Base-by-base conservation (phyloP, 2,888 invertebrate genomes). In the Chrysolina americana region DNA sequence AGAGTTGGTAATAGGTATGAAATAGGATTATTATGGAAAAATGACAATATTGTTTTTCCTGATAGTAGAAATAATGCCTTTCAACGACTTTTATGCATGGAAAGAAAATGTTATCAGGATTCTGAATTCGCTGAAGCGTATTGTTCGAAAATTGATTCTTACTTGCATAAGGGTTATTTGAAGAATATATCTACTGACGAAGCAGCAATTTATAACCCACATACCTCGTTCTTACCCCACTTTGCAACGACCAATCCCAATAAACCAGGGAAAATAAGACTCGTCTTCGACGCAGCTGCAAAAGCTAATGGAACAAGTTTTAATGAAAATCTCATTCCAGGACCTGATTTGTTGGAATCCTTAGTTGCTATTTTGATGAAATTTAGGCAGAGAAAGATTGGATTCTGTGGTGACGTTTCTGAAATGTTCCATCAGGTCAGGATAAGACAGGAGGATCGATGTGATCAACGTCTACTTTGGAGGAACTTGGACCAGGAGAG, bases 341-440 rank as follows among this genome's bases (percentile, higher is more conserved):
- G 48, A 28, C 68, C 50, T 10, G 68, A 68, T 11, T 48, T 50
- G 50, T n/a, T 50, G 50, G 19, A 17, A 50, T 28, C 10, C 15
- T 68, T 13, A 50, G 36, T 47, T 65, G 44, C 10, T 65, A 41
- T 21, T n/a, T 17, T 41, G n/a, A 10, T 19, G 64, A 41, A 50
- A 50, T 50, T 50, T 17, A 19, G 19, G 19, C 50, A 65, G 1
- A 65, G 15, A 9, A 15, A 65, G 41, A 41, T 65, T 28, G n/a
- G 17, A 19, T 68, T 68, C 36, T 47, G 48, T 23, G 50, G 48
- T 21, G 68, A 50, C 36, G 19, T 68, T 13, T 11, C 4, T 47
- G 68, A 48, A 23, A 68, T 68, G 68, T 68, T 68, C 21, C 68
- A 68, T 10, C 53, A 68, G 68, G 53, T 50, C 1, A 50, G 19